Evolutionary conservation across 2,113 vertebrate species (phyloP).

Genomic region (Anthoscopus minutus): DNA sequence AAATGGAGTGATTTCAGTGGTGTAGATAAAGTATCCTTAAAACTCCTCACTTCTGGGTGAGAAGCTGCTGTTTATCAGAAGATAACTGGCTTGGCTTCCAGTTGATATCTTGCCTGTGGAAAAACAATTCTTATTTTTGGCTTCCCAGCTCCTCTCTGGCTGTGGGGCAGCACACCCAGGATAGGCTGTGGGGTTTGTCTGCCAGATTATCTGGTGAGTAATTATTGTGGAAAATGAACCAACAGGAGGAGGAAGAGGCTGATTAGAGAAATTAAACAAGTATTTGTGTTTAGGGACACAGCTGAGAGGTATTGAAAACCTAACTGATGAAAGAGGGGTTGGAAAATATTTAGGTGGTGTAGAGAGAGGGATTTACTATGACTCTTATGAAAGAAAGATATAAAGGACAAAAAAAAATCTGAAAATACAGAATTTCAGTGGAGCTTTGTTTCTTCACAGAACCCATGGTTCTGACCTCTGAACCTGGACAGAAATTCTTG

Average conservation of each 20-base stretch:
- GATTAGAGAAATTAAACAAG: neutral
- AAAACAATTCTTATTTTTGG: neutral
- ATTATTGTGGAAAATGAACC: neutral
- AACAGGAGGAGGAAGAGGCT: neutral
- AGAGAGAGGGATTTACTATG: neutral
- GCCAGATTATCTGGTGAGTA: neutral
- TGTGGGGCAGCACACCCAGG: neutral
- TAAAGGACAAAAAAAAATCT: neutral
- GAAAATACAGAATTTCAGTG: neutral
- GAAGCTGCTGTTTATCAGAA: neutral
- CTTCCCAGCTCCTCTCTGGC: neutral
- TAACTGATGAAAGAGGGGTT: accelerated
- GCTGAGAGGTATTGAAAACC: neutral
- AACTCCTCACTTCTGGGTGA: neutral
- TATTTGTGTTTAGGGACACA: neutral
- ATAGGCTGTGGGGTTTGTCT: neutral
- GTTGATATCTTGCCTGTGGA: neutral
- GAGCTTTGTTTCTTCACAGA: neutral
- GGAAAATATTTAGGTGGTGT: neutral
- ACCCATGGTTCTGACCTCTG: neutral
- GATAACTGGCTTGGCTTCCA: neutral
- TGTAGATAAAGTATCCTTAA: neutral
- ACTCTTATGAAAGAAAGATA: neutral
- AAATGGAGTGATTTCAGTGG: neutral
- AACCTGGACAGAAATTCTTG: neutral